These are phyloP conservation scores for Lepidochrysops patricia DNA, from an alignment of 2,888 invertebrate species.

Conservation along the genomic window DNA sequence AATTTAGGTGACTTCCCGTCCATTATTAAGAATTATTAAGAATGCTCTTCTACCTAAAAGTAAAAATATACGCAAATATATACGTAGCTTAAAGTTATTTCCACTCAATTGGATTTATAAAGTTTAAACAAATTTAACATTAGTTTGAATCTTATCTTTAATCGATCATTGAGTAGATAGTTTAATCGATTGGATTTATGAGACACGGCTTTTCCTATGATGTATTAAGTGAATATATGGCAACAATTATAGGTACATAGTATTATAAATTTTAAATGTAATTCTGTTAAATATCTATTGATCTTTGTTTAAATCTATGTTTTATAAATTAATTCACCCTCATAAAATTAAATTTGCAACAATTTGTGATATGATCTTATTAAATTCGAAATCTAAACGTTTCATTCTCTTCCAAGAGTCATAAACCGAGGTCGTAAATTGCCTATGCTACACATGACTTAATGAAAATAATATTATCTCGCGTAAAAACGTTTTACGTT, in stretches of 20 bases:
- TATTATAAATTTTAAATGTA: too few relatives aligned
- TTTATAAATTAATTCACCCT: background rate
- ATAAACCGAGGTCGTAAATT: conserved; percentile 56
- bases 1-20: background rate
- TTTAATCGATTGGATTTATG: too few relatives aligned
- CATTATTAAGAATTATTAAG: conserved; percentile 9
- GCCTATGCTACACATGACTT: conserved; percentile 53
- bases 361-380: background rate
- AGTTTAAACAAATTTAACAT: too few relatives aligned
- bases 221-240: too few relatives aligned
- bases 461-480: conserved; percentile 69
- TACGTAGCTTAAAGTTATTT: too few relatives aligned
- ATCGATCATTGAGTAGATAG: too few relatives aligned
- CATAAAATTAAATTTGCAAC: background rate
- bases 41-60: background rate
- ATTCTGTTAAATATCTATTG: too few relatives aligned
- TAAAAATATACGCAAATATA: background rate
- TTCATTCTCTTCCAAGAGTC: conserved; percentile 42
- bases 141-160: too few relatives aligned
- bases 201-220: too few relatives aligned
- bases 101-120: too few relatives aligned
- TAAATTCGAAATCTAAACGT: conserved; percentile 24
- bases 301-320: background rate
- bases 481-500: conserved; percentile 66
- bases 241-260: too few relatives aligned